Percentiles rank a stretch among this genome's conserved stretches.
These are phyloP conservation scores for Pheosia tremula DNA, from an alignment of 2,888 invertebrate genomes.

Conservation along the genomic window DNA sequence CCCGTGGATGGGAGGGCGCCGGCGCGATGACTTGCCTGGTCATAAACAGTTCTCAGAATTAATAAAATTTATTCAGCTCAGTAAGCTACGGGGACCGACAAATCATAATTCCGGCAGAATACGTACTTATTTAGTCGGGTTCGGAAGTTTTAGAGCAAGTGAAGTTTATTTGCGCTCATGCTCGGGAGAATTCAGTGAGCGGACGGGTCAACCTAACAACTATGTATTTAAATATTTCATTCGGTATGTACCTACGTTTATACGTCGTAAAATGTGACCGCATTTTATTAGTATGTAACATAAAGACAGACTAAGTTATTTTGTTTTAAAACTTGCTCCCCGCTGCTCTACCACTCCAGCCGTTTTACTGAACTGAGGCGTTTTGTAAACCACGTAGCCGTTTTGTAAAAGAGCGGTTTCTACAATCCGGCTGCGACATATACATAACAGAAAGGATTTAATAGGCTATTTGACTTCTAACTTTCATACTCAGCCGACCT, in stretches of 20 bases:
- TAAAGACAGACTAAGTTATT: no score
- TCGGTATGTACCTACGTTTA: not conserved
- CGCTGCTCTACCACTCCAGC: no score
- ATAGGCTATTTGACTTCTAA: no score
- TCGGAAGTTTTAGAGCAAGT: slow-evolving; percentile 73
- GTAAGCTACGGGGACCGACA: slow-evolving; percentile 73
- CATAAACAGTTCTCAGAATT: slow-evolving; percentile 79
- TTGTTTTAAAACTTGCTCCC: no score
- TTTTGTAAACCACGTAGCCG: no score
- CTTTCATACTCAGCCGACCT: no score
- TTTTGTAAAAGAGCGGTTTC: no score
- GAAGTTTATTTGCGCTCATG: slow-evolving; percentile 72
- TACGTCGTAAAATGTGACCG: no score
- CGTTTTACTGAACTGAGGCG: no score
- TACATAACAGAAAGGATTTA: no score
- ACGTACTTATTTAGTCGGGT: slow-evolving; percentile 79
- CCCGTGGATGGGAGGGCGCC: slow-evolving; percentile 58
- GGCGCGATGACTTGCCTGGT: slow-evolving; percentile 68
- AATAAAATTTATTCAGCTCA: slow-evolving; percentile 81
- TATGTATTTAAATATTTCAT: not conserved
- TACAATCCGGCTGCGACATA: no score
- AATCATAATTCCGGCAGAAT: slow-evolving; percentile 79
- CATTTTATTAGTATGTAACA: no score
- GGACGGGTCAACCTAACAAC: slow-evolving; percentile 21
- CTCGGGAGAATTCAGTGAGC: slow-evolving; percentile 54